Percentiles rank a stretch among this genome's conserved stretches.
These are phyloP conservation scores for Pristionchus exspectatus DNA, from an alignment of 2,888 invertebrate species.

Conservation along the genomic window DNA sequence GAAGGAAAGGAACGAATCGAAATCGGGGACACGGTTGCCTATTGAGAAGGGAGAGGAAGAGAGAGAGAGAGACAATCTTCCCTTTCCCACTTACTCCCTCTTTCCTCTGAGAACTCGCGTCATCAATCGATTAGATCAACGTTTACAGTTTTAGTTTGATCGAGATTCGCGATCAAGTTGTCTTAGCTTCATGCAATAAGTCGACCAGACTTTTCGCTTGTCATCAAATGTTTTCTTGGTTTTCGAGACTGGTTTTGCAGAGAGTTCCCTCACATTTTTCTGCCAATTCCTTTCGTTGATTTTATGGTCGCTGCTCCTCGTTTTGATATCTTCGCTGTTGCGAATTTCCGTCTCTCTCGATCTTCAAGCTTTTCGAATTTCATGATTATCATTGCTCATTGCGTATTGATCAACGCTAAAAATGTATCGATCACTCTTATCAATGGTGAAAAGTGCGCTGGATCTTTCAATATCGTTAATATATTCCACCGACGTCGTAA, in stretches of 20 bases:
- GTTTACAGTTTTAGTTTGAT: not conserved
- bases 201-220: not conserved
- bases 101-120: slow-evolving; percentile 21
- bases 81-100: slow-evolving; percentile 2
- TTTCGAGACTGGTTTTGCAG: slow-evolving; percentile 13
- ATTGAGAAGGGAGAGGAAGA: not conserved
- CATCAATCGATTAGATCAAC: slow-evolving; percentile 31
- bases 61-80: slow-evolving; percentile 52
- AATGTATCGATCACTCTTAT: not conserved
- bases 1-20: slow-evolving; percentile 26
- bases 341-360: slow-evolving; percentile 21
- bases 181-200: not conserved
- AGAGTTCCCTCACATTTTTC: not conserved
- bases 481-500: too few relatives aligned
- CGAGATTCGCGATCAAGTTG: not conserved
- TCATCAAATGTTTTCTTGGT: not conserved
- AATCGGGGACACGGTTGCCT: slow-evolving; percentile 45
- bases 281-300: not conserved
- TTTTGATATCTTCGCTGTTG: not conserved
- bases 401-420: not conserved
- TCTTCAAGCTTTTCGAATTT: not conserved
- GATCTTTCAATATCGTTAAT: not conserved
- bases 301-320: not conserved
- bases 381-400: not conserved
- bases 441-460: not conserved